Percentiles rank a stretch among this genome's conserved stretches.
These are phyloP conservation scores for Hyalella azteca DNA, from an alignment of 2,888 invertebrate genomes.

Conservation along the genomic window DNA sequence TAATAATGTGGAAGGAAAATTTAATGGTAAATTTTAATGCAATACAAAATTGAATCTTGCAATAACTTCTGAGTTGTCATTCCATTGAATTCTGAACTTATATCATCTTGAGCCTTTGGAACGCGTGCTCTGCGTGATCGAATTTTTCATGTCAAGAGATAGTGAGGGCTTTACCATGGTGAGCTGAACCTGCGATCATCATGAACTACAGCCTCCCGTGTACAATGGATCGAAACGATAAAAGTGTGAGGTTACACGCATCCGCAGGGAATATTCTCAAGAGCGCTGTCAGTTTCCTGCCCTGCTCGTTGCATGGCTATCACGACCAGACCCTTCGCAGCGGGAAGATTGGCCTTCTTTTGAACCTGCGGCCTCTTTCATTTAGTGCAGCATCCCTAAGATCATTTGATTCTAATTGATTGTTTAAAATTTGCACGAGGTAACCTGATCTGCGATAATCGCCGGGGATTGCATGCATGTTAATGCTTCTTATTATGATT, in stretches of 20 bases:
- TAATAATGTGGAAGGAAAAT: no score
- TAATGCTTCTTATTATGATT: background rate
- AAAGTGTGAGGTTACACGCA: conserved; percentile 35
- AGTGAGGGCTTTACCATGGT: no score
- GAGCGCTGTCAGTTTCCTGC: background rate
- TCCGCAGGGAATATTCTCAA: background rate
- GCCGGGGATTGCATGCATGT: conserved; percentile 15
- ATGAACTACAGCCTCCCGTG: background rate
- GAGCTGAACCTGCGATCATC: background rate
- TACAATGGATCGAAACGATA: background rate
- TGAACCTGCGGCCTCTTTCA: conserved; percentile 3
- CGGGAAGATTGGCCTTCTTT: background rate
- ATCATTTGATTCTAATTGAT: conserved; percentile 34
- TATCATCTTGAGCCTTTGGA: no score
- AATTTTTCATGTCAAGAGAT: no score
- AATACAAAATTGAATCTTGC: no score
- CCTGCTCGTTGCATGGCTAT: background rate
- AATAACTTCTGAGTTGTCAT: no score
- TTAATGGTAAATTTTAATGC: no score
- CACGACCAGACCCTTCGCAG: background rate
- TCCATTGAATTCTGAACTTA: no score
- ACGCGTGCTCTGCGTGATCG: no score
- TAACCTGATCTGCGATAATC: conserved; percentile 26
- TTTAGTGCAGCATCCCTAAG: conserved; percentile 18
- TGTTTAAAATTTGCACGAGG: conserved; percentile 3